A percentile compares a stretch with the other conserved stretches of the same genome.
Evolutionary conservation across 2,113 vertebrate genomes (phyloP).

Genomic region (Ovibos moschatus): DNA sequence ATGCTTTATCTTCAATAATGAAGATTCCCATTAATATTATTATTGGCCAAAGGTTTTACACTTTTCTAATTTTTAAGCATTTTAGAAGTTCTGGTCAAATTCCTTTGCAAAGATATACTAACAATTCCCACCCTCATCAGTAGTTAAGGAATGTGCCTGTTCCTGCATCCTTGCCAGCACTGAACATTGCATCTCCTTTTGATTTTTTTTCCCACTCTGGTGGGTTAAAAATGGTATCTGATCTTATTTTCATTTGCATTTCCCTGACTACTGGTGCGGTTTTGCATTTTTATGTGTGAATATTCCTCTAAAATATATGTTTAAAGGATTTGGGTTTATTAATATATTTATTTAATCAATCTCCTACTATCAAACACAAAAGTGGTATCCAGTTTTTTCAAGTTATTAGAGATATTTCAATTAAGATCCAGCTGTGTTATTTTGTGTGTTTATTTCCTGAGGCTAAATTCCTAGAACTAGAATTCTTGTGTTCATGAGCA

Average conservation of each 20-base stretch:
- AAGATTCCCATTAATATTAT: background rate
- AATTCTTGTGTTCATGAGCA: background rate
- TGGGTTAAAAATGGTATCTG: background rate
- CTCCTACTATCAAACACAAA: background rate
- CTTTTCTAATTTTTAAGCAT: background rate
- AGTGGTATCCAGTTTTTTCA: background rate
- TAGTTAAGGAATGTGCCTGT: fast-evolving
- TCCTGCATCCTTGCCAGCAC: background rate
- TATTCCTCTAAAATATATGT: background rate
- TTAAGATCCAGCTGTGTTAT: background rate
- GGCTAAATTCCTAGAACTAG: background rate
- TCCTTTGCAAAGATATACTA: background rate
- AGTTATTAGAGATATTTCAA: background rate
- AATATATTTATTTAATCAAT: background rate
- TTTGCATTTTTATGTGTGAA: background rate
- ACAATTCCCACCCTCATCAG: background rate
- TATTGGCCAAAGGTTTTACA: background rate
- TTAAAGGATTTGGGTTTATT: background rate
- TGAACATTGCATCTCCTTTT: background rate
- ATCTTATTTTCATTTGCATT: background rate
- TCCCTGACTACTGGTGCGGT: background rate
- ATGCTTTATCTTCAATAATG: background rate
- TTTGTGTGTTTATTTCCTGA: background rate
- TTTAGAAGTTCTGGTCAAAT: background rate
- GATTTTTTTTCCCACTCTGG: background rate